Percentiles rank a stretch among this genome's conserved stretches.
These are phyloP conservation scores for Lithosia quadra DNA, from an alignment of 2,888 invertebrate species.

Conservation along the genomic window DNA sequence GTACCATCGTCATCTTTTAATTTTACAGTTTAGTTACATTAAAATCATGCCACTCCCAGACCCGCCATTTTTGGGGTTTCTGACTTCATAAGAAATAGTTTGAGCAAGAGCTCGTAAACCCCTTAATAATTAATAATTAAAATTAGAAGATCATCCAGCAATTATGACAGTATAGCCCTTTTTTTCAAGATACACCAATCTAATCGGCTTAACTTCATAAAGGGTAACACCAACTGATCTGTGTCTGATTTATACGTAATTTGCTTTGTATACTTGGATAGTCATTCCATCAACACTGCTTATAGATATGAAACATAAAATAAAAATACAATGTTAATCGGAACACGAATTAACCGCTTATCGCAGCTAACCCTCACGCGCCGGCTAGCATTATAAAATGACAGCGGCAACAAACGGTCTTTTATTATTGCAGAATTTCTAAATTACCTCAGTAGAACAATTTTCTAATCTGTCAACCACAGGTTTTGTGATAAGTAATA, in stretches of 20 bases:
- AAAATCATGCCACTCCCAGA: too few relatives aligned
- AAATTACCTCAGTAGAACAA: slow-evolving; percentile 44
- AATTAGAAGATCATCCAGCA: too few relatives aligned
- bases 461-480: slow-evolving; percentile 53
- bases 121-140: too few relatives aligned
- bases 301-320: not conserved
- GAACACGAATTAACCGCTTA: slow-evolving; percentile 9
- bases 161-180: too few relatives aligned
- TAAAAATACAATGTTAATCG: not conserved
- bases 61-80: too few relatives aligned
- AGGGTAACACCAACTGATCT: too few relatives aligned
- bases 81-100: too few relatives aligned
- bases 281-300: not conserved
- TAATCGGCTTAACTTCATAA: too few relatives aligned
- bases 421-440: slow-evolving; percentile 41
- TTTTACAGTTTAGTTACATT: too few relatives aligned
- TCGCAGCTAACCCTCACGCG: slow-evolving; percentile 18
- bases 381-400: slow-evolving; percentile 27
- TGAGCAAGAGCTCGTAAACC: too few relatives aligned
- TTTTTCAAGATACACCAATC: too few relatives aligned
- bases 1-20: too few relatives aligned
- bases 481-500: slow-evolving; percentile 30
- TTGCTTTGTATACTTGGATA: not conserved
- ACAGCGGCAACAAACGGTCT: slow-evolving; percentile 29
- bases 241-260: not conserved